Conservation (phyloP, 2,113 vertebrate genomes). For the Myocastor coypus region DNA sequence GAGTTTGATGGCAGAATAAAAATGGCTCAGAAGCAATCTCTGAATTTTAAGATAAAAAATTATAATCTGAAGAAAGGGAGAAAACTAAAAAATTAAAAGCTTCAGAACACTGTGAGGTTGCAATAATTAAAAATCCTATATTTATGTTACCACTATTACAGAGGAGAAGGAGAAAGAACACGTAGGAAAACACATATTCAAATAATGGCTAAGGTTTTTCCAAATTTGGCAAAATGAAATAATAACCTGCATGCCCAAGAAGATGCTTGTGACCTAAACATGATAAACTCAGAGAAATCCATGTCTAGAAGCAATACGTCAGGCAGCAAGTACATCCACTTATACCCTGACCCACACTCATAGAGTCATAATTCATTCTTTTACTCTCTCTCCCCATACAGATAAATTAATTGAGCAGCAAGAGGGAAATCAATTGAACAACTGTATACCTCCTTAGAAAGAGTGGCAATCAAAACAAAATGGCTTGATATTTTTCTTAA, state of each 20-base stretch:
- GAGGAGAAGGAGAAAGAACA: background rate
- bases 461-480: background rate
- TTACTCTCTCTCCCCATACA: background rate
- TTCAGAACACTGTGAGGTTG: background rate
- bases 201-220: background rate
- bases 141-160: no score
- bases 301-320: background rate
- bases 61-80: background rate
- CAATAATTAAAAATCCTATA: background rate
- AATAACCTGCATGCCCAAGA: background rate
- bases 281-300: background rate
- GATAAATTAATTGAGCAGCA: background rate
- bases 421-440: background rate
- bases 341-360: background rate
- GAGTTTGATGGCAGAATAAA: background rate
- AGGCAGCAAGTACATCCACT: background rate
- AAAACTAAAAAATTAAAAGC: background rate
- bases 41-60: background rate
- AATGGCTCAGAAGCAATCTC: background rate
- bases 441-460: background rate
- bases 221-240: background rate
- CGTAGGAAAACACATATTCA: background rate
- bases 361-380: background rate
- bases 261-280: background rate
- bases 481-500: background rate